A percentile compares a stretch with the other conserved stretches of the same genome.
phyloP scores from a whole-genome alignment of 2,888 invertebrate species.

The Brachypalpus laphriformis region DNA sequence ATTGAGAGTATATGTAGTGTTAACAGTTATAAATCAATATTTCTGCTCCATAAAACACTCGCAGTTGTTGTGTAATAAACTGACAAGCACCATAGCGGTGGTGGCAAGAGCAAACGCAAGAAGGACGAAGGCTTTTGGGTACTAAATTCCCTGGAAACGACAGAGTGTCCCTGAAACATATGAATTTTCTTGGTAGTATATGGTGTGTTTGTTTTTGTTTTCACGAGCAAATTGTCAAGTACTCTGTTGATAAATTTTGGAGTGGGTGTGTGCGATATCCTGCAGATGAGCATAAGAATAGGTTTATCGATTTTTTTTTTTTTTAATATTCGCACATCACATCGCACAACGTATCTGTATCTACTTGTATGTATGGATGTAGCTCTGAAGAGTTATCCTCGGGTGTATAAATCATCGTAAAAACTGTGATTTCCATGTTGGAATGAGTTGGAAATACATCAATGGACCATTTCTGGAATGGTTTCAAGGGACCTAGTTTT shows the following conservation, averaged over 20 bases:
- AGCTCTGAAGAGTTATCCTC: slow-evolving; percentile 44
- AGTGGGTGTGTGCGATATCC: slow-evolving; percentile 21
- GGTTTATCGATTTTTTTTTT: slow-evolving; percentile 66
- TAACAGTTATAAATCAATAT: slow-evolving; percentile 70
- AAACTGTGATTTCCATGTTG: slow-evolving; percentile 54
- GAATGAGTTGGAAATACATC: slow-evolving; percentile 57
- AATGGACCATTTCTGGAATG: slow-evolving; percentile 20
- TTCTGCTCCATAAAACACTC: slow-evolving; percentile 61
- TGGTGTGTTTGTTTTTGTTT: slow-evolving; percentile 54
- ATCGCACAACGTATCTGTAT: slow-evolving; percentile 19
- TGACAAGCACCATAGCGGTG: slow-evolving; percentile 58
- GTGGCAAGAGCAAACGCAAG: slow-evolving; percentile 13
- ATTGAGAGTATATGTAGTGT: slow-evolving; percentile 41
- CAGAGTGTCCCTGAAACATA: slow-evolving; percentile 54
- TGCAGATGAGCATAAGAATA: slow-evolving; percentile 30
- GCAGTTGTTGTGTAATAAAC: slow-evolving; percentile 65
- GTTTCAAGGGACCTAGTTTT: slow-evolving; percentile 46
- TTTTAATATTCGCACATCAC: slow-evolving; percentile 35
- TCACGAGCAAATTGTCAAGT: slow-evolving; percentile 63
- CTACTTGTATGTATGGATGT: background rate
- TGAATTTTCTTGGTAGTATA: slow-evolving; percentile 55
- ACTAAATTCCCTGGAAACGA: slow-evolving; percentile 49
- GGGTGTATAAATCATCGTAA: slow-evolving; percentile 66
- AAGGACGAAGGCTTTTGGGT: slow-evolving; percentile 24
- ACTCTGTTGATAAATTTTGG: slow-evolving; percentile 6